phyloP scores from a whole-genome alignment of 2,888 invertebrate species.

The Falcaria lacertinaria region DNA sequence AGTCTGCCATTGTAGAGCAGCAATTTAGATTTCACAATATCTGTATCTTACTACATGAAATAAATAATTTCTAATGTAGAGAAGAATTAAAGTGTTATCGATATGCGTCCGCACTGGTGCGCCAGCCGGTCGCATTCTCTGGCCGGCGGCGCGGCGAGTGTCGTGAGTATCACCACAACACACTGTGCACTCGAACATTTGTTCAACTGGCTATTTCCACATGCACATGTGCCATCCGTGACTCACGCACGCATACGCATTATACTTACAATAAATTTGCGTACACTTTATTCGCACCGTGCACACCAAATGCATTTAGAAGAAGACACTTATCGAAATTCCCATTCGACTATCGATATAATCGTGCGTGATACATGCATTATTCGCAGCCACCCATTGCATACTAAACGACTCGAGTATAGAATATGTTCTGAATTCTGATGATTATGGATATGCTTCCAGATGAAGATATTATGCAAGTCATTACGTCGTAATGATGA shows the following conservation, averaged over 20 bases:
- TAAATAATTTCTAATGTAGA: too few relatives aligned
- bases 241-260: conserved; percentile 68
- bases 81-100: not conserved
- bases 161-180: conserved; percentile 55
- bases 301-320: conserved; percentile 40
- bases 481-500: conserved; percentile 30
- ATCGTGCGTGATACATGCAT: conserved; percentile 32
- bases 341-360: conserved; percentile 50
- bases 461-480: conserved; percentile 42
- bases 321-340: conserved; percentile 45
- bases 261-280: conserved; percentile 46
- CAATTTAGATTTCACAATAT: too few relatives aligned
- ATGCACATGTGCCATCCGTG: conserved; percentile 70
- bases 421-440: conserved; percentile 19
- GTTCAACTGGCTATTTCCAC: conserved; percentile 71
- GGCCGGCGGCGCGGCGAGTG: conserved; percentile 44
- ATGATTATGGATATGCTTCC: conserved; percentile 17
- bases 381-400: conserved; percentile 31
- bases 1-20: too few relatives aligned
- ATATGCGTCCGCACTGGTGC: conserved; percentile 54
- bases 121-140: conserved; percentile 76
- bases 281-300: conserved; percentile 46
- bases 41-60: too few relatives aligned
- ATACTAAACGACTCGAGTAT: conserved; percentile 23
- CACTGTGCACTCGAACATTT: conserved; percentile 54